Percentiles rank a stretch among this genome's conserved stretches.
These are phyloP conservation scores for Enteromius paludinosus DNA, from an alignment of 2,797 vertebrate genomes.

Conservation along the genomic window DNA sequence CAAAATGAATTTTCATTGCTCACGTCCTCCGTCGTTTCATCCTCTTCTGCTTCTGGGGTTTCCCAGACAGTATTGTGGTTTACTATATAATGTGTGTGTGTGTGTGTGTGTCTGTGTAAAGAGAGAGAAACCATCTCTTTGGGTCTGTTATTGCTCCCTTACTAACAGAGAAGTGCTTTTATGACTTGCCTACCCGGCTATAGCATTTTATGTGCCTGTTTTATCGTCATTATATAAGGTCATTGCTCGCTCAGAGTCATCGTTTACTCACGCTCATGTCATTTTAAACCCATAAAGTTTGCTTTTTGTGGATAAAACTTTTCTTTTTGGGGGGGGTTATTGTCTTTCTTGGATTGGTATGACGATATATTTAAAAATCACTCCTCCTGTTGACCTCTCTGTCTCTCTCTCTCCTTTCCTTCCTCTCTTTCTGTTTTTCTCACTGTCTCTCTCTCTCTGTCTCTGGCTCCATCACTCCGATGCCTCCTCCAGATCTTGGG, in stretches of 20 bases:
- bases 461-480: not conserved
- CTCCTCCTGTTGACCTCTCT: not conserved
- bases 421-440: not conserved
- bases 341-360: not conserved
- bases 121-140: not conserved
- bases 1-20: constrained; percentile 20
- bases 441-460: not conserved
- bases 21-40: not conserved
- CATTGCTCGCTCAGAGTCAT: not conserved
- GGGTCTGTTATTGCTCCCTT: constrained; percentile 14
- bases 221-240: constrained; percentile 6
- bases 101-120: constrained; percentile 3
- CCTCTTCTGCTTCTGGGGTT: constrained; percentile 11
- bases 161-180: constrained; percentile 18
- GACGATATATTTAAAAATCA: not conserved
- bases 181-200: not conserved
- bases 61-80: constrained; percentile 2
- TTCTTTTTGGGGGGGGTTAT: not conserved
- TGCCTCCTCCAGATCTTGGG: constrained; percentile 10
- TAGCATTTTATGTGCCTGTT: constrained; percentile 9
- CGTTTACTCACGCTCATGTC: not conserved
- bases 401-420: not conserved
- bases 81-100: constrained; percentile 9
- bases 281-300: constrained; percentile 7
- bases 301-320: not conserved